Percentiles rank a stretch among this genome's conserved stretches.
Conservation (phyloP, 2,888 invertebrate genomes). For the Mesorhabditis belari region DNA sequence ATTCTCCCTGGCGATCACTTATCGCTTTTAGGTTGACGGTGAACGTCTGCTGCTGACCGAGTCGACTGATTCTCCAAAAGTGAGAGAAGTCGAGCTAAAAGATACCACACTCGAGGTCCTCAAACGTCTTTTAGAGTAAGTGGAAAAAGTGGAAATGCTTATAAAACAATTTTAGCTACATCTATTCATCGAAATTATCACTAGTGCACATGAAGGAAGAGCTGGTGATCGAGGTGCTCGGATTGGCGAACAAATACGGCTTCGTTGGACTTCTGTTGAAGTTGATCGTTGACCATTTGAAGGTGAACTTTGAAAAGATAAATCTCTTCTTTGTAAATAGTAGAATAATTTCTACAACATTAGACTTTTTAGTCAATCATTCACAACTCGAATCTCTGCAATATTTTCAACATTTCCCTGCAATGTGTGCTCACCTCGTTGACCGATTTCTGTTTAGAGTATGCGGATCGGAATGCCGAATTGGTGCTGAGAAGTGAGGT, state of each 20-base stretch:
- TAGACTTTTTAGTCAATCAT: conserved; percentile 72
- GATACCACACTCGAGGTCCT: no score
- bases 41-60: no score
- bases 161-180: conserved; percentile 72
- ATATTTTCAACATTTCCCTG: conserved; percentile 86
- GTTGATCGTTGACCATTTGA: conserved; percentile 84
- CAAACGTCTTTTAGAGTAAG: no score
- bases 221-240: conserved; percentile 64
- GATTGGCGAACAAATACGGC: conserved; percentile 89
- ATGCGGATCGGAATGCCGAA: conserved; percentile 79
- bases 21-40: no score
- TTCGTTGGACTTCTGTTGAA: conserved; percentile 83
- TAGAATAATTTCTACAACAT: no score
- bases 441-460: conserved; percentile 74
- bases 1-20: no score
- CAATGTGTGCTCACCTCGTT: conserved; percentile 64
- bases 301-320: no score
- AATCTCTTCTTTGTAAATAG: no score
- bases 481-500: conserved; percentile 74
- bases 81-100: no score
- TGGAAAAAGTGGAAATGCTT: no score
- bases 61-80: no score
- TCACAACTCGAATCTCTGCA: conserved; percentile 80
- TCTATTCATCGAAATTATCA: conserved; percentile 72
- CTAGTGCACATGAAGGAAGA: conserved; percentile 61